Percentiles rank a stretch among this genome's conserved stretches.
phyloP scores from a whole-genome alignment of 2,888 invertebrate species.

The Trichogramma evanescens region DNA sequence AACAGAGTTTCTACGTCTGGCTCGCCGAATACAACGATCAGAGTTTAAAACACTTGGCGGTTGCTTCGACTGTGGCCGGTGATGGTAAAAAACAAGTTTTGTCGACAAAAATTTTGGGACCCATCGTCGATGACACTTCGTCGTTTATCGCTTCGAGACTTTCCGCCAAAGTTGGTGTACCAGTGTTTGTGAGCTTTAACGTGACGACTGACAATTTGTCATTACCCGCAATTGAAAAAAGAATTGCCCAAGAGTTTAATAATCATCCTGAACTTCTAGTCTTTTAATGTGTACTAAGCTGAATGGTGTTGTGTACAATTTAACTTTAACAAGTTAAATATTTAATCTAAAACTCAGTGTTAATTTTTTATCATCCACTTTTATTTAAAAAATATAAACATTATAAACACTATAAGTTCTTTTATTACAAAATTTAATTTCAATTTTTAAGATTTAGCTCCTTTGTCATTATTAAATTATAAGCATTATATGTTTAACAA shows the following conservation, averaged over 20 bases:
- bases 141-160: constrained; percentile 41
- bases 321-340: neutral
- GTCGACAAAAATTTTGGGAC: constrained; percentile 42
- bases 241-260: constrained; percentile 40
- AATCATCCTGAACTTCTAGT: constrained; percentile 31
- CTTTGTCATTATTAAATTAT: constrained; percentile 11
- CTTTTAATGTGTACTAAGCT: neutral
- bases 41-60: constrained; percentile 38
- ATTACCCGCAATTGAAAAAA: constrained; percentile 37
- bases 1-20: constrained; percentile 44
- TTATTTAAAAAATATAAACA: constrained; percentile 13
- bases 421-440: constrained; percentile 18
- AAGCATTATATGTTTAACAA: constrained; percentile 18
- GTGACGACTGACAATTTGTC: constrained; percentile 32
- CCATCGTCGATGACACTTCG: constrained; percentile 35
- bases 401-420: constrained; percentile 13
- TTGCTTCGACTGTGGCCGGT: constrained; percentile 36
- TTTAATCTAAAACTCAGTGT: neutral
- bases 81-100: constrained; percentile 28
- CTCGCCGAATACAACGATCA: constrained; percentile 35
- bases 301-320: neutral
- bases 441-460: neutral
- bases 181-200: constrained; percentile 46
- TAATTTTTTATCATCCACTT: constrained; percentile 3
- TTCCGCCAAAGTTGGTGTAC: constrained; percentile 39